Evolutionary conservation across 2,888 invertebrate species (phyloP).

Genomic region (Acanthacorydalis orientalis): DNA sequence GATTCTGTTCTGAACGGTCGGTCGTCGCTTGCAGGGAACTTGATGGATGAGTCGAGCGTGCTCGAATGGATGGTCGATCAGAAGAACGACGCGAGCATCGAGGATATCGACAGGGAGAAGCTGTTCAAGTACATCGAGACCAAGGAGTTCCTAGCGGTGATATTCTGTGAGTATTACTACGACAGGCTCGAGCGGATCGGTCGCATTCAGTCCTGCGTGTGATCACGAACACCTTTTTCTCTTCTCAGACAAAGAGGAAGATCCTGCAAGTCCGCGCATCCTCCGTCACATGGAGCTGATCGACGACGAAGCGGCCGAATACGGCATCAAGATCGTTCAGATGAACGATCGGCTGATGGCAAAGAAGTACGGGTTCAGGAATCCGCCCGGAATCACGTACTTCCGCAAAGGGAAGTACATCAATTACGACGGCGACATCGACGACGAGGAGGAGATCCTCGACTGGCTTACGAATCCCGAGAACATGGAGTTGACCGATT

Average conservation of each 20-base stretch:
- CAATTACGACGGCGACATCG: constrained; percentile 85
- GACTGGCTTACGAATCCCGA: constrained; percentile 89
- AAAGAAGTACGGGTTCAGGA: constrained; percentile 79
- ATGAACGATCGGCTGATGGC: constrained; percentile 80
- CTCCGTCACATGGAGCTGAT: constrained; percentile 77
- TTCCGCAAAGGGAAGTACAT: constrained; percentile 79
- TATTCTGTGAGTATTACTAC: constrained; percentile 64
- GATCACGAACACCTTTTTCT: background rate
- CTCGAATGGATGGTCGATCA: constrained; percentile 84
- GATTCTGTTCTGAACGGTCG: background rate
- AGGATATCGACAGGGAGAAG: constrained; percentile 70
- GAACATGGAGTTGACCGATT: constrained; percentile 86
- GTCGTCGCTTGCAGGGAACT: constrained; percentile 36
- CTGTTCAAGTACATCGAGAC: constrained; percentile 71
- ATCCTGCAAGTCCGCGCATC: constrained; percentile 60
- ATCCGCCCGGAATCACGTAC: constrained; percentile 80
- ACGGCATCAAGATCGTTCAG: constrained; percentile 80
- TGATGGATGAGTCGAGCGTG: constrained; percentile 63
- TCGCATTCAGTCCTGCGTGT: background rate
- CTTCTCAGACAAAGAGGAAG: constrained; percentile 57
- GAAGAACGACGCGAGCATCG: constrained; percentile 81
- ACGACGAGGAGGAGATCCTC: constrained; percentile 73
- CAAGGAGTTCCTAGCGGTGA: constrained; percentile 80
- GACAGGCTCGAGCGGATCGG: background rate
- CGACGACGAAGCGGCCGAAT: constrained; percentile 82